Base-by-base conservation (phyloP, 2,113 vertebrate species). In the Corvus moneduloides region DNA sequence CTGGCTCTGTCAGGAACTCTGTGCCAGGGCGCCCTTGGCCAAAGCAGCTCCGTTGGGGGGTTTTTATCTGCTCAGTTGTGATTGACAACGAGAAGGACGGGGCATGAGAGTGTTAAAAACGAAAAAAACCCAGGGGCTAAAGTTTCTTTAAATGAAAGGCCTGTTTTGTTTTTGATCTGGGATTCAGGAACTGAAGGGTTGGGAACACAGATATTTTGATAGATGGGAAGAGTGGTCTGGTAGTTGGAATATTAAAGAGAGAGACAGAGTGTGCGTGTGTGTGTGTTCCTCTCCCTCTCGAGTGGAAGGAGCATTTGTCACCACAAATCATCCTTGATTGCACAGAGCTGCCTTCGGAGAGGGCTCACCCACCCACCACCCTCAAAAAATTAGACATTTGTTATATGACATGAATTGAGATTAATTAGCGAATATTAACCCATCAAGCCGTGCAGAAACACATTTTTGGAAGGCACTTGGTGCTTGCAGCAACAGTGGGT, bases 391-490 rank as follows among this genome's bases (percentile, higher is more conserved):
- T 97, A 98, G 97, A 98, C 97, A 97, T 98, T 98, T 98, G 98
- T 98, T 98, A 98, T 96, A 97, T 98, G 97, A 98, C 98, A 98
- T 98, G 97, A 98, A 95, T 98, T 97, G 98, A 98, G 97, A 98
- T 98, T 98, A 98, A 97, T 98, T 98, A 98, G 97, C 46, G 96
- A 97, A 97, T 97, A 97, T 98, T 98, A 98, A 98, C 97, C 98
- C 97, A 81, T 98, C 97, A 97, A 94, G 97, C 95, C 94, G 97
- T 2, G 21, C 92, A 97, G 87, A 52, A 95, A 58, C 94, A 93
- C 85, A 90, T 95, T 96, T 97, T 96, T 96, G 96, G 95, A 97
- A 90, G 94, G 93, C 72, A 3, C 85, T 51, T n/a, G 92, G 72
- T 56, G 9, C 93, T 74, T 81, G 93, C 75, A 35, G 87, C 94